Percentiles rank a stretch among this genome's conserved stretches.
phyloP scores from a whole-genome alignment of 2,888 invertebrate species.

The Smittia sp. region DNA sequence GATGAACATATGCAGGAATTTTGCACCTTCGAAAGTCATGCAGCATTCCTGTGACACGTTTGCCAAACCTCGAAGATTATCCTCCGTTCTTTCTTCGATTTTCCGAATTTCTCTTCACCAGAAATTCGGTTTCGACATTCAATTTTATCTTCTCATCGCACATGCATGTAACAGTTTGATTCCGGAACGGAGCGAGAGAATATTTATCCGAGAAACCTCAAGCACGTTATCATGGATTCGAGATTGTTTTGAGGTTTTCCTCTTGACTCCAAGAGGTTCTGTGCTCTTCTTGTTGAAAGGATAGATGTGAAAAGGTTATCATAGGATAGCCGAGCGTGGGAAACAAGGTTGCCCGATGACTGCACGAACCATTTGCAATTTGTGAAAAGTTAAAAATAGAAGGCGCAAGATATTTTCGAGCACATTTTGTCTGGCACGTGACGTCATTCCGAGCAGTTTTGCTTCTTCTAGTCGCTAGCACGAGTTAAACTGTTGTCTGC shows the following conservation, averaged over 20 bases:
- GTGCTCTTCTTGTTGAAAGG: background rate
- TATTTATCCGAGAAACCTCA: background rate
- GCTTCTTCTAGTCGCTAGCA: no score
- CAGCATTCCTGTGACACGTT: no score
- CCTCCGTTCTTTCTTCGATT: no score
- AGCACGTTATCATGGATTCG: background rate
- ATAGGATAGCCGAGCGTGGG: background rate
- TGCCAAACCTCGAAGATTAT: no score
- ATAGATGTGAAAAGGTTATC: background rate
- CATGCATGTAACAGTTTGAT: no score
- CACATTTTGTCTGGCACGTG: constrained; percentile 1
- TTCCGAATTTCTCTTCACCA: no score
- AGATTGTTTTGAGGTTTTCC: background rate
- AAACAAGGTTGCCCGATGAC: background rate
- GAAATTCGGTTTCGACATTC: no score
- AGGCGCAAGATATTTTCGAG: background rate
- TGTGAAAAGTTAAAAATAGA: background rate
- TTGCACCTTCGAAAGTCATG: no score
- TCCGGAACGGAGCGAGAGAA: no score
- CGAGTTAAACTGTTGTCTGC: no score
- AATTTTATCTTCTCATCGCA: no score
- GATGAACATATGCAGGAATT: no score
- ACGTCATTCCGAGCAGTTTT: background rate
- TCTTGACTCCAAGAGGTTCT: background rate
- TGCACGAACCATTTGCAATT: constrained; percentile 10